Base-by-base conservation (phyloP, 2,888 invertebrate species). In the Drosophila neoperkinsi region DNA sequence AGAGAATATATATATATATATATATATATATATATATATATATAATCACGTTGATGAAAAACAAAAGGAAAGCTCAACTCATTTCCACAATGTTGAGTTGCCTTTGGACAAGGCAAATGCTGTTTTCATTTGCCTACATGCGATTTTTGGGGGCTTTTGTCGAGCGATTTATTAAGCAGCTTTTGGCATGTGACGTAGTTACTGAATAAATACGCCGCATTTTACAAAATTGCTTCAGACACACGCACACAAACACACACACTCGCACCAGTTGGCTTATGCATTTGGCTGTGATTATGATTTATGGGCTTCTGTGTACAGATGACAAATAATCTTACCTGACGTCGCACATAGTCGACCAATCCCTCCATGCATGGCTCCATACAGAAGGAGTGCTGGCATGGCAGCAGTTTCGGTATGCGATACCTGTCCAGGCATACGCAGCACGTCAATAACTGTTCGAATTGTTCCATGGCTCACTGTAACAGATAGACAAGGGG, bases 331-430 rank as follows among this genome's bases (percentile, higher is more conserved):
- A 60, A 64, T 77, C 91, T 93, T 94, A 97, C 97, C 95, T 98
- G 98, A 94, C 98, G 95, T 84, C 98, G 95, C 82, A 98, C 98
- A 93, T 98, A 98, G 94, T 98, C 98, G 92, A 98, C 97, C 59
- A 99, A 95, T 80, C 99, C 98, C 94, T 99, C 99, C 96, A 99
- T 97, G 94, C 99, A 99, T 63, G 99, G 99, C 92, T 98, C 98
- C 97, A 98, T 97, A 93, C 99, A 99, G 94, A 98, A 99, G 91
- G 99, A 99, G 95, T 99, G 99, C 95, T 99, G 99, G 93, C 99
- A 99, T 96, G 99, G 99, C 93, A 99, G 94, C 92, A 99, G 95
- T 94, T 99, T 99, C n/a, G 99, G 99, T 93, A 98, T 98, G 91
- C 97, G 95, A 94, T 97, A 99, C 91, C 99, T 96, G 94, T 99